A percentile compares a stretch with the other conserved stretches of the same genome.
These are phyloP conservation scores for Pyrgilauda ruficollis DNA, from an alignment of 2,113 vertebrate species.

Conservation along the genomic window DNA sequence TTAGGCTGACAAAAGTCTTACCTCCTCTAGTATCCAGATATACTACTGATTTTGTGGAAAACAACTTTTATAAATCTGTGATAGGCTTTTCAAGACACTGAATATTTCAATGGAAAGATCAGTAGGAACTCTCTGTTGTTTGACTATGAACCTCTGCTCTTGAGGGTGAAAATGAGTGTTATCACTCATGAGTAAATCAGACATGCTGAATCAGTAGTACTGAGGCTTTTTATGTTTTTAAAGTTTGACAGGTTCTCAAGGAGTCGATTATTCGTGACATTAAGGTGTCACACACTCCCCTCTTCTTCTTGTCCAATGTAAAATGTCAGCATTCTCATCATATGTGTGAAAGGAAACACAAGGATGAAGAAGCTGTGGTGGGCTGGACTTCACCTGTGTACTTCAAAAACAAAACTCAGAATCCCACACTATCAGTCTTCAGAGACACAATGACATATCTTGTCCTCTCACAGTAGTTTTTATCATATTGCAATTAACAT, in stretches of 20 bases:
- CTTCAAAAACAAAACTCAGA: neutral
- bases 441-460: neutral
- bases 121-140: neutral
- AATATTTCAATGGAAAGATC: neutral
- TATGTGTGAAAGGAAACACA: neutral
- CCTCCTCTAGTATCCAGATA: neutral
- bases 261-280: neutral
- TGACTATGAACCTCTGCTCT: neutral
- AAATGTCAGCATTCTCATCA: neutral
- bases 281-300: neutral
- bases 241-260: neutral
- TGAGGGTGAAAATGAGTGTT: neutral
- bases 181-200: neutral
- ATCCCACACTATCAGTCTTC: neutral
- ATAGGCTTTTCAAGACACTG: neutral
- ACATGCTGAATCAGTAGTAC: neutral
- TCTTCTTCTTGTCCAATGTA: neutral
- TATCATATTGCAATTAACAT: neutral
- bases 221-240: neutral
- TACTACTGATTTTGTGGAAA: neutral
- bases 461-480: neutral
- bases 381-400: neutral
- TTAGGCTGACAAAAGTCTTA: neutral
- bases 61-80: neutral
- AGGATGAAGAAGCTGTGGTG: neutral